Percentiles rank a stretch among this genome's conserved stretches.
phyloP scores from a whole-genome alignment of 2,888 invertebrate genomes.

The Halictus quadricinctus region DNA sequence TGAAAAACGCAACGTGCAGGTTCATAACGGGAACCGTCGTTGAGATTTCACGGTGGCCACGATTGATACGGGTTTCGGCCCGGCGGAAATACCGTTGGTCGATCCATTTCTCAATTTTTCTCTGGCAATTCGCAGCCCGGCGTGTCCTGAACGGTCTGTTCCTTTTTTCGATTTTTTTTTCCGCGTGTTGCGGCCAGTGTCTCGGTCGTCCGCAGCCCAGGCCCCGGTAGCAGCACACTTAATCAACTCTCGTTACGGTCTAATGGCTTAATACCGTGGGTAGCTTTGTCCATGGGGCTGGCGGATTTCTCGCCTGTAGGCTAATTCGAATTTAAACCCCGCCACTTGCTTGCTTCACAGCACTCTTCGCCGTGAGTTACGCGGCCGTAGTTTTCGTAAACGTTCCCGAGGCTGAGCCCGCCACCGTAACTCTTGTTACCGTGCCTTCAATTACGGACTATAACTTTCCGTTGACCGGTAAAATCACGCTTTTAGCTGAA shows the following conservation, averaged over 20 bases:
- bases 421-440: constrained; percentile 51
- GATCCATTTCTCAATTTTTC: constrained; percentile 12
- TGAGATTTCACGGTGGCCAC: neutral
- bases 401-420: constrained; percentile 37
- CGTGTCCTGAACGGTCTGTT: constrained; percentile 14
- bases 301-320: constrained; percentile 61
- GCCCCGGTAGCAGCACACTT: constrained; percentile 60
- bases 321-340: constrained; percentile 76
- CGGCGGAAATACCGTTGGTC: neutral
- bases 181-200: constrained; percentile 44
- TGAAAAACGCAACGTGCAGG: neutral
- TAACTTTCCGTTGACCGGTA: constrained; percentile 57
- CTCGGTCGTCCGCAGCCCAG: constrained; percentile 49
- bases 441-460: constrained; percentile 42
- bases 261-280: constrained; percentile 76
- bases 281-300: constrained; percentile 72
- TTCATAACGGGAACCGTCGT: neutral
- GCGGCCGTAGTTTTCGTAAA: constrained; percentile 54
- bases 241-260: constrained; percentile 76
- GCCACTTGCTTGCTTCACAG: constrained; percentile 51
- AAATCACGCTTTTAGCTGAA: constrained; percentile 58
- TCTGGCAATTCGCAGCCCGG: neutral
- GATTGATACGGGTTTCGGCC: neutral
- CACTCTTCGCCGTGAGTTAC: constrained; percentile 60
- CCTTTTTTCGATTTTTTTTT: constrained; percentile 18